Percentiles rank a stretch among this genome's conserved stretches.
phyloP scores from a whole-genome alignment of 2,113 vertebrate genomes.

The Scytalopus superciliaris region DNA sequence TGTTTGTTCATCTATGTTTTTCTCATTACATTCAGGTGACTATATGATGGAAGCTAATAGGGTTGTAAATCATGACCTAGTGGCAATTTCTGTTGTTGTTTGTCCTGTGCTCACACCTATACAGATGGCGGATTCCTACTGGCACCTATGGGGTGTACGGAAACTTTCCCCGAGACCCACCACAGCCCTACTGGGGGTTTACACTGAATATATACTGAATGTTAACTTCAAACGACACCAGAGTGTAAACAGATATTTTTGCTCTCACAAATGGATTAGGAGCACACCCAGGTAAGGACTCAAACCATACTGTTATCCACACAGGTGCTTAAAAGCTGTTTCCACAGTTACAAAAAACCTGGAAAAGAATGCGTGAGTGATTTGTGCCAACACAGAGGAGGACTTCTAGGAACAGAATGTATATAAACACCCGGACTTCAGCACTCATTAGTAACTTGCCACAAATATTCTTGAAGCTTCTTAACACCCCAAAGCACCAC shows the following conservation, averaged over 20 bases:
- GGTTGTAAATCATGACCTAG: not conserved
- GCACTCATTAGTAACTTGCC: not conserved
- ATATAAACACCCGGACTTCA: not conserved
- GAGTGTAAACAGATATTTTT: not conserved
- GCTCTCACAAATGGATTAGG: not conserved
- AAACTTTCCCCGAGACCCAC: not conserved
- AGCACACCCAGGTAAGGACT: not conserved
- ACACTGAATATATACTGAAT: not conserved
- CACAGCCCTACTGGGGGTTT: not conserved
- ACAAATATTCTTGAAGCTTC: not conserved
- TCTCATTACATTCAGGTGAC: not conserved
- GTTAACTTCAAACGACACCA: not conserved
- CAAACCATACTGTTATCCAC: not conserved
- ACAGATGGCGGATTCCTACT: not conserved
- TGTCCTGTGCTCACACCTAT: not conserved
- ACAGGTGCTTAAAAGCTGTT: not conserved
- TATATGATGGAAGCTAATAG: not conserved
- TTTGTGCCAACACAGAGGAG: not conserved
- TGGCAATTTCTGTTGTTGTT: not conserved
- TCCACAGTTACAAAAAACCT: not conserved
- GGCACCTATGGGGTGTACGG: not conserved
- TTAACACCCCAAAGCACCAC: not conserved
- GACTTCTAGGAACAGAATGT: not conserved
- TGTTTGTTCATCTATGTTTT: not conserved
- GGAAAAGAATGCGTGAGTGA: not conserved